Evolutionary conservation across 2,113 vertebrate species (phyloP).

Genomic region (Benitochromis conjunctus): DNA sequence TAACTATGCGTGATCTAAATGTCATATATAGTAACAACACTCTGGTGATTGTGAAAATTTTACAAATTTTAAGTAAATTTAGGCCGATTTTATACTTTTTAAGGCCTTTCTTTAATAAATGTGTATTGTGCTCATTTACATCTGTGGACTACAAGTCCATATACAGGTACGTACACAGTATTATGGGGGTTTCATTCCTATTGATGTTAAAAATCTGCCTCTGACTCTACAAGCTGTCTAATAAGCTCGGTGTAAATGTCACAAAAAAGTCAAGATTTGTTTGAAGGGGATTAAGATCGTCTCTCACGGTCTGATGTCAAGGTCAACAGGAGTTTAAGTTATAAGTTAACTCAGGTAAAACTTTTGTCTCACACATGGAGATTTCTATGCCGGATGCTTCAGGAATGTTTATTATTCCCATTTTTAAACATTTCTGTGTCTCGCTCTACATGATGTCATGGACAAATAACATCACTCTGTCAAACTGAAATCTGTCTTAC

Average conservation of each 20-base stretch:
- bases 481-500: background rate
- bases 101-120: rapidly evolving
- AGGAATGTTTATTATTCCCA: background rate
- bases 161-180: conserved; percentile 11
- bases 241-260: conserved; percentile 37
- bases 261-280: conserved; percentile 22
- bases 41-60: background rate
- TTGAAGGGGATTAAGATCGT: conserved; percentile 10
- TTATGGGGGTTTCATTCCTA: conserved; percentile 51
- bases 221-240: background rate
- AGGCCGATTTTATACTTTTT: background rate
- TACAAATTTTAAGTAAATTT: background rate
- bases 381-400: background rate
- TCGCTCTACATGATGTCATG: background rate
- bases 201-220: conserved; percentile 53
- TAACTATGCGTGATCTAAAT: background rate
- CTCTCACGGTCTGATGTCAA: background rate
- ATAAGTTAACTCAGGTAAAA: background rate
- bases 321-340: background rate
- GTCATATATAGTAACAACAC: background rate
- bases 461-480: background rate
- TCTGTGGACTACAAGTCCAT: background rate
- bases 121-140: background rate
- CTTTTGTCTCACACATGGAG: background rate
- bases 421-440: background rate